Evolutionary conservation across 2,888 invertebrate genomes (phyloP).

Genomic region (Epinotia brunnichana): DNA sequence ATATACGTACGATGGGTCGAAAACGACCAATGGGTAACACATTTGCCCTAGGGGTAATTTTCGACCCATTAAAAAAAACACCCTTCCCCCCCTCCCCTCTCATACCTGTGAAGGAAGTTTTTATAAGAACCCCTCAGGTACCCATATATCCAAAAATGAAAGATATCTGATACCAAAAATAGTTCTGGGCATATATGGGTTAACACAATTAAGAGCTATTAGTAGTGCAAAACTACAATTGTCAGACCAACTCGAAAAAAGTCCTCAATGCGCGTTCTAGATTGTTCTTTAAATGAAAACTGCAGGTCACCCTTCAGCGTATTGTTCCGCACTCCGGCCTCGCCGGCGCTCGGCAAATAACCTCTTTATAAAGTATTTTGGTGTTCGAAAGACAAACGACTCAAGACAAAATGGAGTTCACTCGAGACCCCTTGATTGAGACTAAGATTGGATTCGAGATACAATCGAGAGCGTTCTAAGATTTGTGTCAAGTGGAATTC

Average conservation of each 20-base stretch:
- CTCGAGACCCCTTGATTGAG: constrained; percentile 31
- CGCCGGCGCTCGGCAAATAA: constrained; percentile 65
- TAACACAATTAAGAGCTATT: constrained; percentile 17
- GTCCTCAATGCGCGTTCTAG: constrained; percentile 14
- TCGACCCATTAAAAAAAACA: no score
- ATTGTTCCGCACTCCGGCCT: constrained; percentile 17
- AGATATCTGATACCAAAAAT: no score
- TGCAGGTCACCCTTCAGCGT: constrained; percentile 24
- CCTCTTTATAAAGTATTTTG: constrained; percentile 69
- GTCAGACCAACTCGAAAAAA: constrained; percentile 20
- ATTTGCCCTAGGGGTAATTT: no score
- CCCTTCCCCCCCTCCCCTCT: no score
- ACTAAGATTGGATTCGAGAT: constrained; percentile 25
- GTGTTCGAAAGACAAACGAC: constrained; percentile 48
- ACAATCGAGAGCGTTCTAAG: constrained; percentile 23
- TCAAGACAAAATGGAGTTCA: constrained; percentile 29
- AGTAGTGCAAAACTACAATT: constrained; percentile 9
- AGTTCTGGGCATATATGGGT: no score
- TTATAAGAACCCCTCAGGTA: no score
- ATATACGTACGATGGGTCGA: no score
- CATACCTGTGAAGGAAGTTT: no score
- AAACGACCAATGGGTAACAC: no score
- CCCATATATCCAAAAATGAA: no score
- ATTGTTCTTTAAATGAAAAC: constrained; percentile 30
- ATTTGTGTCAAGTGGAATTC: constrained; percentile 24